Base-by-base conservation (phyloP, 2,113 vertebrate genomes). In the Cacatua alba region DNA sequence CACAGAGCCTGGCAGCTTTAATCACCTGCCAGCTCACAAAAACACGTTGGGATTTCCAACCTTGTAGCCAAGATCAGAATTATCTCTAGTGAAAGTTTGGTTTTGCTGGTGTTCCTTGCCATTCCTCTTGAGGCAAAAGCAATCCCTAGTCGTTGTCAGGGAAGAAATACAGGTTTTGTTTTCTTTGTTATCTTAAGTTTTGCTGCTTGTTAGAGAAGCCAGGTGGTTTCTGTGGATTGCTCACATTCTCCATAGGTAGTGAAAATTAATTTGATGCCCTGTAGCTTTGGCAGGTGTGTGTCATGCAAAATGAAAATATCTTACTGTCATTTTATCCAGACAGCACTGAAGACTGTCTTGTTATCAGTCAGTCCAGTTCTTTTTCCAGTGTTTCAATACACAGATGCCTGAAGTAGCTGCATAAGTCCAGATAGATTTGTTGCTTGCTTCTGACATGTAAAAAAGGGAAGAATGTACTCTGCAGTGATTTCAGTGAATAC, bases 11-110 rank as follows among this genome's bases (percentile, higher is more conserved):
- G 41, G 81, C 17, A 8, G 63, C 79, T 85, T 95, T 94, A 26
- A 82, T 96, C 87, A 55, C 79, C 82, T 95, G 69, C 89, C 89
- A 90, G 81, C 81, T 95, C 67, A 46, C 91, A 86, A 74, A 83
- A 95, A 39, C 79, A 63, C 1, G 0, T 49, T 59, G 63, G 10
- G 33, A 69, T 95, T 94, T 92, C 84, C 60, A 88, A 1, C 39
- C 69, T 49, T 60, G 46, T 46, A 82, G 75, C 46, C 76, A 79
- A 77, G 52, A 88, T 92, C 37, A 68, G 79, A 92, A 94, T 79
- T 2, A 12, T 71, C 17, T 77, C 28, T 43, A 44, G 26, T 33
- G 68, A 13, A 67, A 91, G 81, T 78, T 53, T 57, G 11, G 12
- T 90, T 92, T 92, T 65, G 60, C 49, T 75, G 41, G 25, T 0